Percentiles rank a stretch among this genome's conserved stretches.
These are phyloP conservation scores for Venusia cambrica DNA, from an alignment of 2,888 invertebrate genomes.

Conservation along the genomic window DNA sequence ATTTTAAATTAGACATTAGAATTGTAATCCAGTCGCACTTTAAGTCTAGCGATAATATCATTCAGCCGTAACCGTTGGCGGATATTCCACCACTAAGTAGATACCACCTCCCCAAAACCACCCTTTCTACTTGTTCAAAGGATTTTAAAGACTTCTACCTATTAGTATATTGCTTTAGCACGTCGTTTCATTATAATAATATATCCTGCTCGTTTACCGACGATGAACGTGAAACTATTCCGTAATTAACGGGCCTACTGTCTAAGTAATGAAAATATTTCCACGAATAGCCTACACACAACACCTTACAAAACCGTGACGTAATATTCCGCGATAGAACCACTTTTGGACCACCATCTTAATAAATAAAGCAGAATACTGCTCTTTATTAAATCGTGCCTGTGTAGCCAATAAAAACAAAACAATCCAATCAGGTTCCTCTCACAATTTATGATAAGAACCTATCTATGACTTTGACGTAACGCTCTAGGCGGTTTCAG, in stretches of 20 bases:
- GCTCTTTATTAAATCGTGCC: slow-evolving; percentile 13
- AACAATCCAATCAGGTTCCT: slow-evolving; percentile 20
- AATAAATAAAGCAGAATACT: slow-evolving; percentile 14
- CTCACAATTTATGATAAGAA: slow-evolving; percentile 20
- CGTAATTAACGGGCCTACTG: slow-evolving; percentile 21
- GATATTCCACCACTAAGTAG: too few species aligned
- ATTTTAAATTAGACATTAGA: too few species aligned
- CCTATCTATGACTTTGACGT: slow-evolving; percentile 14
- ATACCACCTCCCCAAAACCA: too few species aligned
- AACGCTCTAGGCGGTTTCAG: slow-evolving; percentile 17
- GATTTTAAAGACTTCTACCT: neutral
- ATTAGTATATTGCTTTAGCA: neutral
- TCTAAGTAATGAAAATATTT: slow-evolving; percentile 23
- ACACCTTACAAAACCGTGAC: slow-evolving; percentile 1
- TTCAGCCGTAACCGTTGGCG: too few species aligned
- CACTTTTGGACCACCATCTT: slow-evolving; percentile 7
- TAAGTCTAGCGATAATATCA: too few species aligned
- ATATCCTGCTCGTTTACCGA: slow-evolving; percentile 9
- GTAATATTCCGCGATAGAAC: slow-evolving; percentile 12
- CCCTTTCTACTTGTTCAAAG: too few species aligned
- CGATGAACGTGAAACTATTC: slow-evolving; percentile 25
- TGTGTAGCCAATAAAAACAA: slow-evolving; percentile 20
- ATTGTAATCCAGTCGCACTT: too few species aligned
- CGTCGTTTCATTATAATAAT: slow-evolving; percentile 4
- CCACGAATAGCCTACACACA: slow-evolving; percentile 16